Evolutionary conservation across 2,888 invertebrate species (phyloP), one percentile per base, ranked within the genome.

Genomic region (Parnassius glacialis): DNA sequence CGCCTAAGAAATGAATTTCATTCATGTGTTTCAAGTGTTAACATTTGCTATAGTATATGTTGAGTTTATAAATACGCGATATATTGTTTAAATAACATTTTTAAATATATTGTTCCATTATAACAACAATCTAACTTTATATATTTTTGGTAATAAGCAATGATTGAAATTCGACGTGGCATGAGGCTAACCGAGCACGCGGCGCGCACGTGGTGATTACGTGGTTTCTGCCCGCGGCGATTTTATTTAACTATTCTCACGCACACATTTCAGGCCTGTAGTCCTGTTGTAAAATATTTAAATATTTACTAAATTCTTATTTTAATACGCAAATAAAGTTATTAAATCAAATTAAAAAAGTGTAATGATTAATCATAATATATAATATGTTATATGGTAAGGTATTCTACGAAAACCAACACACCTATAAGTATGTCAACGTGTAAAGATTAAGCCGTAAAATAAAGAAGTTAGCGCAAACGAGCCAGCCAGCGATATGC

Each of bases 31-130:
- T 47, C 64, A 65, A 70, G 69, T 74, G 71, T 74, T 72, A 72
- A 70, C 74, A 74, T 61, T 61, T 65, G 61, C 58, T 55, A 62
- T 61, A 60, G 67, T n/a, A n/a, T n/a, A n/a, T n/a, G n/a, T 70
- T 62, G 41, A 70, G 67, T 81, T 79, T 84, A 81, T 83, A 83
- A 84, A 84, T 78, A 83, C 68, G 53, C 67, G 34, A 34, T 5
- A 34, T 34, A 34, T 34, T 34, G 5, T 34, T 5, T 34, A 34
- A 34, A 34, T 34, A 34, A 34, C 34, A 7, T 34, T 5, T 34
- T 7, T 7, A 34, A 34, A 34, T 34, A 34, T 34, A 34, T 34
- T 34, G 34, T 34, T 34, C 34, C 34, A 34, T 34, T 7, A 34
- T 34, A 34, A 20, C 20, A 20, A 2, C 20, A 20, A 20, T 20